These are phyloP conservation scores for Smittia aterrima DNA, from an alignment of 2,888 invertebrate genomes.

Conservation along the genomic window DNA sequence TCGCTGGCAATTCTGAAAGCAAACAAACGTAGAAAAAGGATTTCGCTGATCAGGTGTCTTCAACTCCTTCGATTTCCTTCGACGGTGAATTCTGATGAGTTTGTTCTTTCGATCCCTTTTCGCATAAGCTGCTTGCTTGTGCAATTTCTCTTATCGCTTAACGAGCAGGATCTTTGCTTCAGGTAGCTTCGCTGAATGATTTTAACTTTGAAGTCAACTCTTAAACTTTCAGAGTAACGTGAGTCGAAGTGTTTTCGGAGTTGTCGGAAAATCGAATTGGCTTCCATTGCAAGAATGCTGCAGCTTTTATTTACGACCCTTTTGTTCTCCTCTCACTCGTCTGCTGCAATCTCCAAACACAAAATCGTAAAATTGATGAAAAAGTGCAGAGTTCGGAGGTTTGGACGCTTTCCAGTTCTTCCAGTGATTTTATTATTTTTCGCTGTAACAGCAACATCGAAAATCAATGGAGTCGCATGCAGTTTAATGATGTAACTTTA, in stretches of 20 bases:
- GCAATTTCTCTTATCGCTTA: not conserved
- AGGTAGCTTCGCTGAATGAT: not conserved
- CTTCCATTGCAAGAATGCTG: not conserved
- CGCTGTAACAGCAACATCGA: constrained; percentile 1
- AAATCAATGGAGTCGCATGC: not conserved
- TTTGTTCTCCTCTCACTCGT: not conserved
- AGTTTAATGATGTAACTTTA: not conserved
- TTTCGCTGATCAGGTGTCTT: constrained; percentile 1
- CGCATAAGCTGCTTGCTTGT: not conserved
- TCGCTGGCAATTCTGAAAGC: not conserved
- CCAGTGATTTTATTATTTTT: not conserved
- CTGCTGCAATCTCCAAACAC: not conserved
- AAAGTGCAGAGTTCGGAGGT: not conserved
- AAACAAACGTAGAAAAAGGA: not conserved
- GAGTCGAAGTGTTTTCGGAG: constrained; percentile 12
- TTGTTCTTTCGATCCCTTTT: not conserved
- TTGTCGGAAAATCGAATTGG: not conserved
- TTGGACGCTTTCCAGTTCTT: constrained; percentile 2
- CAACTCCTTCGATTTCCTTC: not conserved
- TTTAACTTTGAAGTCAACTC: not conserved
- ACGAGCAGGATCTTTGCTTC: not conserved
- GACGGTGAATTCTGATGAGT: not conserved
- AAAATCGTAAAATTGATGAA: not conserved
- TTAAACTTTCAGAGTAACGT: not conserved
- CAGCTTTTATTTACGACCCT: not conserved